These are phyloP conservation scores for Proteles cristata DNA, from an alignment of 2,113 vertebrate genomes.

Conservation along the genomic window DNA sequence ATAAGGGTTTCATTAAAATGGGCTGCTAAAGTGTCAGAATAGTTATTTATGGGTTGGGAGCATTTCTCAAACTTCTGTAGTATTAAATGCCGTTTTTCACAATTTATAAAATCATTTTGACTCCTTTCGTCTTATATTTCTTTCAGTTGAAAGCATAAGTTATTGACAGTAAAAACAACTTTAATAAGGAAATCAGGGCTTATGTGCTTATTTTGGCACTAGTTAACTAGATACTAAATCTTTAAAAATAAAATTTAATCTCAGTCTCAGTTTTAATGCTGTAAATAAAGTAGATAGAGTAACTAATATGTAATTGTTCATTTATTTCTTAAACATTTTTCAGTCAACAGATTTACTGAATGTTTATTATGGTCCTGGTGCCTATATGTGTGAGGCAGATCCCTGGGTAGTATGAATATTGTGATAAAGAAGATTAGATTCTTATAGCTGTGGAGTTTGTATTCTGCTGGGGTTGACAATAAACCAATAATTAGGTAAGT, in stretches of 20 bases:
- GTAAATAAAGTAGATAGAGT: background rate
- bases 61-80: background rate
- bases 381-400: too few species aligned
- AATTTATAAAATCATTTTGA: background rate
- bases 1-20: background rate
- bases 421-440: background rate
- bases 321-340: background rate
- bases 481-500: background rate
- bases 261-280: background rate
- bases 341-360: background rate
- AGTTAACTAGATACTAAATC: background rate
- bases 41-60: background rate
- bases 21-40: background rate
- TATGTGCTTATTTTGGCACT: background rate
- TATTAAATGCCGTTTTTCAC: background rate
- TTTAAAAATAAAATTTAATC: conserved; percentile 24
- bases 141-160: background rate
- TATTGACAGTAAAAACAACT: background rate
- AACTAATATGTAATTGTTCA: background rate
- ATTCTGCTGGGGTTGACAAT: background rate
- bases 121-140: background rate
- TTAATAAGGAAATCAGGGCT: background rate
- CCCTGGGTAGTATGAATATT: background rate
- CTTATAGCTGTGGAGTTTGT: background rate
- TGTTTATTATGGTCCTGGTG: background rate